Base-by-base conservation (phyloP, 92 coral and sea anemone species). In the Hydrozoanthus gracilis region DNA sequence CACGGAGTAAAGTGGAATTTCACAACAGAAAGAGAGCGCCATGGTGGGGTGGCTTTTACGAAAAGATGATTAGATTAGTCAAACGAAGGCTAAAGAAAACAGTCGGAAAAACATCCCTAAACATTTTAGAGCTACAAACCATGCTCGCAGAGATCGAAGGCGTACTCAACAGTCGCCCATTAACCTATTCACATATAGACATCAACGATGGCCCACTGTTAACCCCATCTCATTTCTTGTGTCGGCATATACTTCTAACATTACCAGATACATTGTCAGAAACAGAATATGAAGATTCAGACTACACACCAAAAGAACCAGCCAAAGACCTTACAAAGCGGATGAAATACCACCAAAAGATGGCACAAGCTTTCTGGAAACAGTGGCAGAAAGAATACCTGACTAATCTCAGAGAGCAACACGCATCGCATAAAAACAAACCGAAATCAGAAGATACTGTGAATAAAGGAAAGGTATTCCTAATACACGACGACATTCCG, bases 211-310 rank as follows among this genome's bases (percentile, higher is more conserved):
- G 50, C 4, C 88, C 89, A 13, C 92, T 89, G 0, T 82, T 92
- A 3, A 92, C 95, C n/a, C 91, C 92, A 35, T 76, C 94, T 5
- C 77, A 87, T 27, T 82, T 91, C 74, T 56, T 88, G 6, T 86
- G 88, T 49, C 91, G 95, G 14, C 67, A 90, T 27, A 48, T 91
- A 83, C 12, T 61, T 6, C 67, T 61, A 18, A 12, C n/a, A 61
- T 18, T 18, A 61, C 67, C 67, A 15, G n/a, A 61, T 12, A 12
- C 67, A 61, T 12, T 8, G n/a, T 12, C n/a, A 12, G 14, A 8
- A 60, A 8, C 9, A 17, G n/a, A 6, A 12, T 12, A 60, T 12
- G 67, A 10, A 64, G 74, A 80, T 69, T 71, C 45, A 15, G 84
- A 18, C 4, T 79, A 79, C 51, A 3, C 15, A 11, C 84, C 84